Base-by-base conservation (phyloP, 2,797 vertebrate species). In the Phoxinus dragarum region DNA sequence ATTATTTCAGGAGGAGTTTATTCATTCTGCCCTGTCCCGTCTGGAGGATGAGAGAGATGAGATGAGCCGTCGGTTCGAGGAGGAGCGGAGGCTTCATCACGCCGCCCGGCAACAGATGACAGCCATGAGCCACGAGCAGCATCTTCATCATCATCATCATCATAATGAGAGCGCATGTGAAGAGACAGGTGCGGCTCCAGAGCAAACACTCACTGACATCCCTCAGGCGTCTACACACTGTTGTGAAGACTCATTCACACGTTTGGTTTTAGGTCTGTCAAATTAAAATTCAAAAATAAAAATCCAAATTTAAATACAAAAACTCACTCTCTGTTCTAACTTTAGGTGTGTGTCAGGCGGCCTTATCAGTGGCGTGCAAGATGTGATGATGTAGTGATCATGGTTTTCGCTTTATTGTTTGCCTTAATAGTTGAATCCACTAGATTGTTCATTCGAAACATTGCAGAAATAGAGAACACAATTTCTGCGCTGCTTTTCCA, bases 31-130 rank as follows among this genome's bases (percentile, higher is more conserved):
- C 31, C 88, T 98, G 87, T 91, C 95, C 49, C 94, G 94, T 84
- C 89, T 97, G 75, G 95, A 98, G 88, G 91, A 92, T 0, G 96
- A 98, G 88, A 91, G 94, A 68, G 96, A 97, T 3, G 95, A 94
- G 56, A 90, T 94, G 69, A 93, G 91, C 47, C 88, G 91, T 86
- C 95, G 95, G 81, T 91, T 98, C 85, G 92, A 92, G 88, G 95
- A 97, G 86, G 96, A 98, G 92, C 96, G 91, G 68, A 91, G 94
- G 77, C 95, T 95, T 38, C 96, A 97, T 92, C 94, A 93, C 88
- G 92, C 88, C 7, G 92, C 97, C 40, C 91, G 96, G n/a, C 96
- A 95, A 81, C 94, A 97, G 89, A 86, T 94, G 21, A 89, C 93
- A 6, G 91, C 92, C 1, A 89, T 95, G 2, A 91, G 93, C 86